Conservation (phyloP, 2,888 invertebrate species). For the Melanchra persicariae region DNA sequence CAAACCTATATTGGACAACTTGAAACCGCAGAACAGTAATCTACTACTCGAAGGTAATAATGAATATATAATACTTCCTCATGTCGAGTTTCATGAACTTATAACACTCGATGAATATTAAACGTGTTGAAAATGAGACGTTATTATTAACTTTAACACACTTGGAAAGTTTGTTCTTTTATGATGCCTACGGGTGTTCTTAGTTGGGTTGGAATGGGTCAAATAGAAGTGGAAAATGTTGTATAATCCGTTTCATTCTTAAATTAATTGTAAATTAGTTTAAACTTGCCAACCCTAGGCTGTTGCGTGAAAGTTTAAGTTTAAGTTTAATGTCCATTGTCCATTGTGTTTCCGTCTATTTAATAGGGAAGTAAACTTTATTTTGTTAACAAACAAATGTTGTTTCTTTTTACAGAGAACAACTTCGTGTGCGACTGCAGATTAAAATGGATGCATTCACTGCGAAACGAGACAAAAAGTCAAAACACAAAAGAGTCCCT, state of each 20-base stretch:
- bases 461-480: constrained; percentile 94
- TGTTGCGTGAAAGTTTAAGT: constrained; percentile 46
- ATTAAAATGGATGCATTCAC: constrained; percentile 94
- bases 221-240: constrained; percentile 73
- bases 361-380: constrained; percentile 3
- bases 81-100: constrained; percentile 80
- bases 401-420: constrained; percentile 92
- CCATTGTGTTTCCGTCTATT: constrained; percentile 17
- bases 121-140: constrained; percentile 81
- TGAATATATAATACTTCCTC: constrained; percentile 81
- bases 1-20: constrained; percentile 94
- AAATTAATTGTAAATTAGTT: constrained; percentile 66
- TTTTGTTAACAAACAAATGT: constrained; percentile 23
- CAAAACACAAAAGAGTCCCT: constrained; percentile 92
- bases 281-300: constrained; percentile 43
- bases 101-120: constrained; percentile 86
- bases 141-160: constrained; percentile 83
- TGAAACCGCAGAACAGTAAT: constrained; percentile 94
- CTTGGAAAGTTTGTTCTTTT: constrained; percentile 84
- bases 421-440: constrained; percentile 96
- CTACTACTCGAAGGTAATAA: constrained; percentile 94
- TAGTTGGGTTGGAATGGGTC: constrained; percentile 69
- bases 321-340: constrained; percentile 45
- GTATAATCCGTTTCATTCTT: constrained; percentile 70
- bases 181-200: constrained; percentile 83